Evolutionary conservation across 2,113 vertebrate species (phyloP), one percentile per base, ranked within the genome.

Genomic region (Polypterus bichir): DNA sequence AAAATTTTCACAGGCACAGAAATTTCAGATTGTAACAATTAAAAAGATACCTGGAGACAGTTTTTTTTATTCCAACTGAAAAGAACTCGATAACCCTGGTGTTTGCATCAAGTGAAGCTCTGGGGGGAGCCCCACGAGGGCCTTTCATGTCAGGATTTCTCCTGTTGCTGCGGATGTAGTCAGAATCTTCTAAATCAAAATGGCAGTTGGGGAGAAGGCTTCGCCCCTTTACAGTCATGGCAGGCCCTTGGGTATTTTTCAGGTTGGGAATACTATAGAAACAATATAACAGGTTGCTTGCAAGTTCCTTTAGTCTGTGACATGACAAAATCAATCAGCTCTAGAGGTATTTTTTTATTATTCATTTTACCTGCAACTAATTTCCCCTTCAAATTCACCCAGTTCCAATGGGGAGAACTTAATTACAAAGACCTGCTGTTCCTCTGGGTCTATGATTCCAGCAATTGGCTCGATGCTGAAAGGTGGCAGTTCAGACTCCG

Each of bases 141-240:
- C 73, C 77, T 8, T 53, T 67, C 62, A 86, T 66, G 6, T 86
- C 79, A 4, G 75, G 59, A 57, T 69, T 73, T 4, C 67, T 65
- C 5, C 72, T 76, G 45, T 71, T 71, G 7, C 71, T 68, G 0
- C 61, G 86, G 66, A 92, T 73, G 62, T 91, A 94, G 68, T 93
- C 87, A 0, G 91, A 93, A 11, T 92, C 83, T 49, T 89, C 82
- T 60, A 97, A 69, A 45, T 92, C 84, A 67, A 97, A 91, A 73
- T 95, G 90, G 69, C 83, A 92, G 47, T 70, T 62, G 0, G 92
- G 81, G 63, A 91, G 78, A 57, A 81, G 58, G 65, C 93, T 88
- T 62, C 69, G 68, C 5, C 91, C 93, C 56, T 68, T 83, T 49
- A 87, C 70, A 0, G 58, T 7, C 47, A 97, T 61, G 44, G 74